Evolutionary conservation across 2,113 vertebrate genomes (phyloP).

Genomic region (Hystrix cristata): DNA sequence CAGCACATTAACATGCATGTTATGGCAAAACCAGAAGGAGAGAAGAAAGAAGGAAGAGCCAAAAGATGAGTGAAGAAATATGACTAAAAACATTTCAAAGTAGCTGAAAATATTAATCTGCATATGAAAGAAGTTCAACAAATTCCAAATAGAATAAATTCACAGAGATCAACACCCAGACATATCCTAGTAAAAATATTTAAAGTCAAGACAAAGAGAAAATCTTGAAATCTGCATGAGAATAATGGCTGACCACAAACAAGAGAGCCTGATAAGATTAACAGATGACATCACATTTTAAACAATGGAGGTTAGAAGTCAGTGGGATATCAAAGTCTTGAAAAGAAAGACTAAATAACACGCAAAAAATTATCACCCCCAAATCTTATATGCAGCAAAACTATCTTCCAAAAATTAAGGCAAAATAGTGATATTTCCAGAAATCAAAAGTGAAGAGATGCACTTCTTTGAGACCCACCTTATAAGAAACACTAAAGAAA

Average conservation of each 20-base stretch:
- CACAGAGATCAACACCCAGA: not conserved
- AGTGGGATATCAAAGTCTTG: not conserved
- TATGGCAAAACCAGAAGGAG: not conserved
- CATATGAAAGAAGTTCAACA: not conserved
- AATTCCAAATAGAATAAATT: not conserved
- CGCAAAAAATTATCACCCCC: not conserved
- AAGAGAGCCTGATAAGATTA: not conserved
- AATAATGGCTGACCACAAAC: not conserved
- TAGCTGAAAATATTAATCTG: not conserved
- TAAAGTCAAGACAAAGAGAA: not conserved
- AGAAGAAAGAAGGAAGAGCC: not conserved
- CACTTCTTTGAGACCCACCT: not conserved
- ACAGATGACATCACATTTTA: not conserved
- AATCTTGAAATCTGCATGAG: not conserved
- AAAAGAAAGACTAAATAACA: not conserved
- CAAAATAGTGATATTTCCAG: not conserved
- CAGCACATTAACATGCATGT: not conserved
- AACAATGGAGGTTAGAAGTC: not conserved
- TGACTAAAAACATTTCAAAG: not conserved
- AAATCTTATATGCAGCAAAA: not conserved
- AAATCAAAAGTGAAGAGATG: not conserved
- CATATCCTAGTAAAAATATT: not conserved
- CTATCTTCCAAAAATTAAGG: not conserved
- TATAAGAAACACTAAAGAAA: not conserved
- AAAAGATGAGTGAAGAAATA: not conserved